Conservation (phyloP, 37 sponge, comb jelly and placozoan species). For the Theonella swinhoei region DNA sequence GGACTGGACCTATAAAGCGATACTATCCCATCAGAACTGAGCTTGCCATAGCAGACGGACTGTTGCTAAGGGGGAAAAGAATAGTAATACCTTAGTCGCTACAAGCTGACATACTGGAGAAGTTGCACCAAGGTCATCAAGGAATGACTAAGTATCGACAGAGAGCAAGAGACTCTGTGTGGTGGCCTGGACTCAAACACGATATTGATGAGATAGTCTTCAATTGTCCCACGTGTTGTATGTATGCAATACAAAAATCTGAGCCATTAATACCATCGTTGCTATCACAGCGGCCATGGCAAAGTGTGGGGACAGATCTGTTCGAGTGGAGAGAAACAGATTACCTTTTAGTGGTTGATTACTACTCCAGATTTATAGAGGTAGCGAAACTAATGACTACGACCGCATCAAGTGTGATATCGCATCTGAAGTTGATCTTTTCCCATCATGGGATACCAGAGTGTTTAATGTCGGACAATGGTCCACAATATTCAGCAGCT, state of each 20-base stretch:
- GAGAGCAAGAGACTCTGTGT: constrained; percentile 37
- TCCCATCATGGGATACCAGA: constrained; percentile 61
- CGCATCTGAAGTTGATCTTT: constrained; percentile 33
- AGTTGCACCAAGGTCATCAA: constrained; percentile 36
- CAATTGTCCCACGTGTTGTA: constrained; percentile 23
- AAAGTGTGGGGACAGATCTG: constrained; percentile 45
- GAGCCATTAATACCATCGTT: constrained; percentile 38
- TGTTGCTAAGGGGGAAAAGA: background rate
- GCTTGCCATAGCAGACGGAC: background rate
- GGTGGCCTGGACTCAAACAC: too few species aligned
- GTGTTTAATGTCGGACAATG: constrained; percentile 55
- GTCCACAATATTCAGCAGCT: constrained; percentile 54
- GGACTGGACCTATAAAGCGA: constrained; percentile 15
- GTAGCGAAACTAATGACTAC: too few species aligned
- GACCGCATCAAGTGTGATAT: background rate
- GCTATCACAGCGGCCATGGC: constrained; percentile 41
- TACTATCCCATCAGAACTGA: background rate
- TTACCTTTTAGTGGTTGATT: constrained; percentile 48
- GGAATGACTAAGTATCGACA: constrained; percentile 41
- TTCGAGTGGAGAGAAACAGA: constrained; percentile 26
- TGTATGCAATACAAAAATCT: background rate
- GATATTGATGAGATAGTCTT: too few species aligned
- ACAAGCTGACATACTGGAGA: background rate
- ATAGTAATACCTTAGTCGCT: background rate
- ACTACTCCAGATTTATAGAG: too few species aligned